Percentiles rank a stretch among this genome's conserved stretches.
phyloP scores from a whole-genome alignment of 2,113 vertebrate species.

The Onychostruthus taczanowskii region DNA sequence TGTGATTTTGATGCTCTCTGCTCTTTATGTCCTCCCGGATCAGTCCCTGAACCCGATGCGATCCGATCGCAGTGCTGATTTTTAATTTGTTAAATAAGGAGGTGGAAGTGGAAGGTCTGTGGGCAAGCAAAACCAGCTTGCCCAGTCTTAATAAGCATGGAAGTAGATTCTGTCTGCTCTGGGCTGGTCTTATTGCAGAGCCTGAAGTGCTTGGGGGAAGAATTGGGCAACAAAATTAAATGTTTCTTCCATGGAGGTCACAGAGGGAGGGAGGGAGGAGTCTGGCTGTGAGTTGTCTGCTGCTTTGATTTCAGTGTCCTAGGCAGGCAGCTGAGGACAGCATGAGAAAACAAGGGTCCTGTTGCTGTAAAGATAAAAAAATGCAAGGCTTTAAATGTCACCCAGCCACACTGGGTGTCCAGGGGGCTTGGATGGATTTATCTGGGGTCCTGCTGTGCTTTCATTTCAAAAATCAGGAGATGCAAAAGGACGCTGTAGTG shows the following conservation, averaged over 20 bases:
- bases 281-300: background rate
- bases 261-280: slow-evolving; percentile 5
- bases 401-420: background rate
- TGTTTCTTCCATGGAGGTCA: background rate
- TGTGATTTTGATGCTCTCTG: background rate
- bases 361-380: background rate
- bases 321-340: background rate
- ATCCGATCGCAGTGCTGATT: background rate
- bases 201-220: background rate
- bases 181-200: background rate
- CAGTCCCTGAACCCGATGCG: rapidly evolving
- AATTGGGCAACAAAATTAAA: slow-evolving; percentile 22
- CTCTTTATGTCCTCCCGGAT: background rate
- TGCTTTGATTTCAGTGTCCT: background rate
- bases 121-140: background rate
- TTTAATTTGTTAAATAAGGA: background rate
- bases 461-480: background rate
- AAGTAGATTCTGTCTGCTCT: slow-evolving; percentile 9
- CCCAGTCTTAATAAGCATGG: background rate
- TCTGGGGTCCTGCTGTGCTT: background rate
- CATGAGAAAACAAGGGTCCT: background rate
- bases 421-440: background rate
- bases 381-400: background rate
- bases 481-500: background rate
- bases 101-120: slow-evolving; percentile 15